Evolutionary conservation across 37 sponge, comb jelly and placozoan species (phyloP).

Genomic region (Hexactinellida sp.): DNA sequence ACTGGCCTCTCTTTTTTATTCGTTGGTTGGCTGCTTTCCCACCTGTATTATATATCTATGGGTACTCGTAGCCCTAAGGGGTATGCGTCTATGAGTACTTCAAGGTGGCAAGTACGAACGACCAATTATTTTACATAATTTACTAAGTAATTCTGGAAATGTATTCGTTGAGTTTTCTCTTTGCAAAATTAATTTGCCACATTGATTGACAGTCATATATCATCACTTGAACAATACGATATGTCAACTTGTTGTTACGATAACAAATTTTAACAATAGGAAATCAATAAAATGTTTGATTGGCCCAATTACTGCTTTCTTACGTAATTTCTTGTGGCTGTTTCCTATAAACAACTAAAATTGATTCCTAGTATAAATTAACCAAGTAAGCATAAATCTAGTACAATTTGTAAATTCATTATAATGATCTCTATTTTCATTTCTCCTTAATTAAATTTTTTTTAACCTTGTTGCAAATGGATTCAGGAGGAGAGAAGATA

Average conservation of each 20-base stretch:
- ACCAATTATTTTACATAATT: not conserved
- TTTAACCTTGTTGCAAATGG: constrained; percentile 5
- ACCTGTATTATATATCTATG: too few species aligned
- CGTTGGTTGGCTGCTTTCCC: too few species aligned
- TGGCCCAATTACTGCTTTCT: not conserved
- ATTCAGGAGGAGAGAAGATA: not conserved
- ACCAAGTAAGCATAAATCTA: not conserved
- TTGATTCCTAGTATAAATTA: not conserved
- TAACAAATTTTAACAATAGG: not conserved
- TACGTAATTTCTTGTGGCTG: not conserved
- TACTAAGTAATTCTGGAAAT: not conserved
- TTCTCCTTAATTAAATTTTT: not conserved
- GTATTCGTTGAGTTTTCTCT: constrained; percentile 6
- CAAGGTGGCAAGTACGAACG: not conserved
- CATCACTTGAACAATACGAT: not conserved
- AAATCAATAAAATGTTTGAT: not conserved
- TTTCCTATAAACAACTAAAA: not conserved
- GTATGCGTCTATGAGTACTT: not conserved
- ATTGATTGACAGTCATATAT: not conserved
- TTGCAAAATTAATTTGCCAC: not conserved
- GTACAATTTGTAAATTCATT: not conserved
- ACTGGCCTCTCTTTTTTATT: too few species aligned
- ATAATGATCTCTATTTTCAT: not conserved
- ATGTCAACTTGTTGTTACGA: not conserved
- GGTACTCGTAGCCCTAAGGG: too few species aligned